Evolutionary conservation across 53 echinoderm and acorn worm genomes (phyloP).

Genomic region (Arbacia lixula): DNA sequence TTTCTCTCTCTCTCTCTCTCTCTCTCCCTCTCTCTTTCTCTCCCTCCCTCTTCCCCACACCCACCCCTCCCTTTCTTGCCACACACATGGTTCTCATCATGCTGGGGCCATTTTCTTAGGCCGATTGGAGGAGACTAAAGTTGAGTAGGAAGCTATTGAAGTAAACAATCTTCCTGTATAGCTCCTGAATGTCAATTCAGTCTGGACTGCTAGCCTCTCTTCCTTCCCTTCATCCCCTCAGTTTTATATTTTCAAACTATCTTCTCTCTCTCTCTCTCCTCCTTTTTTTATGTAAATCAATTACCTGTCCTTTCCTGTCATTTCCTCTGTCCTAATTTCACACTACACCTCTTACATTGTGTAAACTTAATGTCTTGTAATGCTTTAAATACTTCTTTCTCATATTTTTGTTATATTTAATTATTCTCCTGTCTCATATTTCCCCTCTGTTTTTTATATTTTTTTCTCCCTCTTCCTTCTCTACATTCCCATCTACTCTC

Average conservation of each 20-base stretch:
- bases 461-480: no score
- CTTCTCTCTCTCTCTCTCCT: neutral
- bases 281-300: neutral
- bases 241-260: no score
- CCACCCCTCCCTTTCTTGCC: neutral
- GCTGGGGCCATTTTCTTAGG: neutral
- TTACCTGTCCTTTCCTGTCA: neutral
- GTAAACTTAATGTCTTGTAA: no score
- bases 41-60: no score
- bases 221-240: constrained; percentile 13
- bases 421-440: no score
- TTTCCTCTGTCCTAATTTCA: neutral
- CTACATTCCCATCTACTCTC: no score
- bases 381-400: no score
- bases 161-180: constrained; percentile 53
- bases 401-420: no score
- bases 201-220: constrained; percentile 26
- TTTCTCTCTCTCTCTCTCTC: no score
- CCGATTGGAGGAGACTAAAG: neutral
- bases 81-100: constrained; percentile 48
- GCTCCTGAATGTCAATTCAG: neutral
- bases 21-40: no score
- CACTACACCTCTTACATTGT: neutral
- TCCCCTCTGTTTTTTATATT: no score
- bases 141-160: constrained; percentile 26